Conservation (phyloP, 64 coral and sea anemone genomes). For the Catalaphyllia jardinei region DNA sequence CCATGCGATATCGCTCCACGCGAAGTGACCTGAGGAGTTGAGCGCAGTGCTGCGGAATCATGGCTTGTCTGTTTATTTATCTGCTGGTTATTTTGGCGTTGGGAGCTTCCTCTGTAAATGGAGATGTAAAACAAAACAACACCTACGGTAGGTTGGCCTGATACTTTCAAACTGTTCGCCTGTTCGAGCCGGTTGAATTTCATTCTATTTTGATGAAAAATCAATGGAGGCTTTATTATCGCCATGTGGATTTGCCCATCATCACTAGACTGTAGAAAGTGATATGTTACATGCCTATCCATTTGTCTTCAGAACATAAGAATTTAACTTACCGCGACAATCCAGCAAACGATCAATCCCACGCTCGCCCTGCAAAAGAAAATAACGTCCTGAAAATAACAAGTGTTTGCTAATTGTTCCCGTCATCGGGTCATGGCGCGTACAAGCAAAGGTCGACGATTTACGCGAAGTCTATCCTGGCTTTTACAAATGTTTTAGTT, state of each 20-base stretch:
- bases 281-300: no score
- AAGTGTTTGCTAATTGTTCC: not conserved
- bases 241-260: not conserved
- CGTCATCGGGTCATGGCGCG: not conserved
- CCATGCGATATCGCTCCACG: not conserved
- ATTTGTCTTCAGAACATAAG: no score
- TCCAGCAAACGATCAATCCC: not conserved
- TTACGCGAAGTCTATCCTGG: not conserved
- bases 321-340: not conserved
- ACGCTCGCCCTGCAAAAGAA: not conserved
- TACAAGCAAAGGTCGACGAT: not conserved
- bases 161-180: not conserved
- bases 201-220: not conserved
- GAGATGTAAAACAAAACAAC: constrained; percentile 1
- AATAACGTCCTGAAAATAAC: not conserved
- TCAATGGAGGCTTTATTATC: not conserved
- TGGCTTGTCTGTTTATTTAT: constrained; percentile 18
- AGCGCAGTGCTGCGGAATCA: not conserved
- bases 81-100: not conserved
- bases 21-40: not conserved
- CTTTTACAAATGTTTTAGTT: no score
- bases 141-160: constrained; percentile 1
- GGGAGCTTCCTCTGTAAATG: not conserved
- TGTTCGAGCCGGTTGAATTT: not conserved
- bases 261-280: not conserved